A percentile compares a stretch with the other conserved stretches of the same genome.
These are phyloP conservation scores for Drosophila monieri DNA, from an alignment of 2,888 invertebrate genomes.

Conservation along the genomic window DNA sequence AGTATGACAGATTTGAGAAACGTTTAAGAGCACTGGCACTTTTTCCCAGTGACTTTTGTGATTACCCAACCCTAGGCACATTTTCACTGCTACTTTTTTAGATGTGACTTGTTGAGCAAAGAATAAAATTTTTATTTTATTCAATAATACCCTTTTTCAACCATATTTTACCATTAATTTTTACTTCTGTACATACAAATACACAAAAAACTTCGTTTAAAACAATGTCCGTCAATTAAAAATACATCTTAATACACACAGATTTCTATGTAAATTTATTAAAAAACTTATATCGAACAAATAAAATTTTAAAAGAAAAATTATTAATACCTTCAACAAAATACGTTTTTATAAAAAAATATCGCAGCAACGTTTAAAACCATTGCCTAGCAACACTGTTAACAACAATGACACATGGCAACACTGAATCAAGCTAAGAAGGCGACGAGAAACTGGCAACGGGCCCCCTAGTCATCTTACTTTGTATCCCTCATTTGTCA, in stretches of 20 bases:
- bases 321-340: background rate
- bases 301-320: background rate
- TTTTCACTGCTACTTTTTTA: background rate
- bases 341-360: background rate
- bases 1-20: background rate
- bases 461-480: constrained; percentile 17
- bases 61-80: background rate
- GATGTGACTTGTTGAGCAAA: no score
- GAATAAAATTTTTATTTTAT: no score
- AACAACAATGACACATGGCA: background rate
- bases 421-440: background rate
- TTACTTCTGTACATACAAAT: no score
- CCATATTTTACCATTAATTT: no score
- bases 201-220: no score
- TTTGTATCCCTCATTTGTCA: constrained; percentile 28
- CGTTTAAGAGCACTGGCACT: background rate
- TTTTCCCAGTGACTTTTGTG: background rate
- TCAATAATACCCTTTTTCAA: no score
- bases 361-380: background rate
- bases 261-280: no score
- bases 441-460: constrained; percentile 1
- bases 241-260: no score
- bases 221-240: no score
- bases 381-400: background rate
- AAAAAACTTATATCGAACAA: no score